Conservation (phyloP, 2,888 invertebrate species). For the Tribolium freemani region DNA sequence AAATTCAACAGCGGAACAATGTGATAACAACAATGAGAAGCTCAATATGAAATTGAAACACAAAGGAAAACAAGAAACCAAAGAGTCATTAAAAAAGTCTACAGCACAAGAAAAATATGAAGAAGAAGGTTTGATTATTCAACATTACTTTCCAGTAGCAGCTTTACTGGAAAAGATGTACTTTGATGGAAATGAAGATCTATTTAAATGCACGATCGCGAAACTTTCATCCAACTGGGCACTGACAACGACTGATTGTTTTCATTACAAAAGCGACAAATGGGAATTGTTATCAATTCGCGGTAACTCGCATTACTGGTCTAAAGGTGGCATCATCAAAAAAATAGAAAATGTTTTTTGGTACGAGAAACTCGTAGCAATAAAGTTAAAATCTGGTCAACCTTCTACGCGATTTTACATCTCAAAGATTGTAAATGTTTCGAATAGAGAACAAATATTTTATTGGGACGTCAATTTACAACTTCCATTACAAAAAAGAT, state of each 20-base stretch:
- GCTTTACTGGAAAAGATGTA: background rate
- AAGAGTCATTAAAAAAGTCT: background rate
- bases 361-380: background rate
- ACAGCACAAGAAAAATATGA: background rate
- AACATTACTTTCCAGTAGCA: background rate
- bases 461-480: background rate
- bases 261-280: background rate
- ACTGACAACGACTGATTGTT: background rate
- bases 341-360: background rate
- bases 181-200: background rate
- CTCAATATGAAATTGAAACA: too few relatives aligned
- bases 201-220: background rate
- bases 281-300: constrained; percentile 1
- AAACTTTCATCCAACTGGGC: background rate
- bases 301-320: constrained; percentile 37
- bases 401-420: background rate
- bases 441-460: background rate
- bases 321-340: constrained; percentile 28
- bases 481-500: background rate
- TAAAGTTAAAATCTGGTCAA: background rate
- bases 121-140: background rate
- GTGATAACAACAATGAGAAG: too few relatives aligned
- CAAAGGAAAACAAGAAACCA: background rate
- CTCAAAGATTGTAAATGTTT: background rate
- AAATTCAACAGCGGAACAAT: too few relatives aligned